Conservation (phyloP, 2,888 invertebrate species). For the Fissipunctia ypsillon region DNA sequence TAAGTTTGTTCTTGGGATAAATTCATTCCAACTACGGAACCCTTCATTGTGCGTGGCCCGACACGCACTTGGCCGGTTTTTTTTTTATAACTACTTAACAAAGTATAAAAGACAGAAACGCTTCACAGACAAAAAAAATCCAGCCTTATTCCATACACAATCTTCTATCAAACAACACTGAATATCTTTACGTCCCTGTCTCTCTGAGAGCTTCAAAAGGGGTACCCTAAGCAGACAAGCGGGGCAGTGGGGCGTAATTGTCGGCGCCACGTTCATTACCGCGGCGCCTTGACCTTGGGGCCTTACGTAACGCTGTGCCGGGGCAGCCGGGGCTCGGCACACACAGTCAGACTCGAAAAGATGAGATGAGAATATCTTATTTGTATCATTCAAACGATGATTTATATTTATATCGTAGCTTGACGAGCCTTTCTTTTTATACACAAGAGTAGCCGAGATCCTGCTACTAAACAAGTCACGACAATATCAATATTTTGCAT, state of each 20-base stretch:
- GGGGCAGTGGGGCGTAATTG: conserved; percentile 26
- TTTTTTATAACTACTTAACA: background rate
- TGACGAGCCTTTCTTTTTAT: background rate
- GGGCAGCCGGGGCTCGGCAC: background rate
- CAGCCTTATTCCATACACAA: background rate
- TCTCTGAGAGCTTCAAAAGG: conserved; percentile 1
- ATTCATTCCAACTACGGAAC: too few species aligned
- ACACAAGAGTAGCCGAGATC: background rate
- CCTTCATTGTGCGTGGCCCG: too few species aligned
- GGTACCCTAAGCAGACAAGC: conserved; percentile 19
- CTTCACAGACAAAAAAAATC: background rate
- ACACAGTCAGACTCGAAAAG: background rate
- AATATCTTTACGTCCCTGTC: background rate
- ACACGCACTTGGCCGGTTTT: too few species aligned
- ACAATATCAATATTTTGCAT: background rate
- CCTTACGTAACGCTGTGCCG: conserved; percentile 39
- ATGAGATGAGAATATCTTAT: background rate
- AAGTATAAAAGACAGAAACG: background rate
- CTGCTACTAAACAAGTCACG: background rate
- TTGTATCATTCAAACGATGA: background rate
- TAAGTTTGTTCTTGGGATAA: too few species aligned
- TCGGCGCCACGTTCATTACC: conserved; percentile 50
- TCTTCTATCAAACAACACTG: background rate
- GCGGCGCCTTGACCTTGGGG: conserved; percentile 47
- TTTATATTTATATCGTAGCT: background rate